These are phyloP conservation scores for Setophaga coronata DNA, from an alignment of 2,113 vertebrate species.

Conservation along the genomic window DNA sequence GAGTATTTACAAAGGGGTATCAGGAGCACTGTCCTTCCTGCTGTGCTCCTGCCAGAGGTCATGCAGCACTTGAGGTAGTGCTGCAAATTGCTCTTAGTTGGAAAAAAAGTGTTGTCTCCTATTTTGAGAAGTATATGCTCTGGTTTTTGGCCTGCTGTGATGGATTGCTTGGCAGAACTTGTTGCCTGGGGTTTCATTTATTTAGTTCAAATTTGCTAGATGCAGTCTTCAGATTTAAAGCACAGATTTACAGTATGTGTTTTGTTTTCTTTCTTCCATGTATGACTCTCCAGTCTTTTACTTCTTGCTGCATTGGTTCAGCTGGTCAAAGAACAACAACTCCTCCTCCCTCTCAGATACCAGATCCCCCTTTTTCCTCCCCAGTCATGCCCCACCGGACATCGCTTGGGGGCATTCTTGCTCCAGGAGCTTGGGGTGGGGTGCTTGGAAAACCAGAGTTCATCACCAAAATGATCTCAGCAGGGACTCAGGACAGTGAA, in stretches of 20 bases:
- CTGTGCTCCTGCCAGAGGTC: background rate
- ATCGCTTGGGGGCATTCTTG: conserved; percentile 88
- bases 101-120: background rate
- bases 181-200: background rate
- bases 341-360: conserved; percentile 94
- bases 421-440: conserved; percentile 85
- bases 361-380: conserved; percentile 89
- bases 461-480: conserved; percentile 93
- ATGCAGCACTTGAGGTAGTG: background rate
- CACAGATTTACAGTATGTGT: background rate
- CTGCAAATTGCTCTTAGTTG: background rate
- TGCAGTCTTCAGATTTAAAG: background rate
- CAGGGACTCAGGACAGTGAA: conserved; percentile 96
- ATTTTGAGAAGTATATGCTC: background rate
- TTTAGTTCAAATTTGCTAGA: background rate
- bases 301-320: conserved; percentile 94
- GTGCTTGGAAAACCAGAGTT: conserved; percentile 84
- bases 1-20: background rate
- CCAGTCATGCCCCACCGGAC: conserved; percentile 81
- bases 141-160: background rate
- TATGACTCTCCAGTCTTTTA: conserved; percentile 82
- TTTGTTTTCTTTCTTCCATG: background rate
- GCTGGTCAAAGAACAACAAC: conserved; percentile 96
- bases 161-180: background rate
- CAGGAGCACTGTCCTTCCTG: background rate